Percentiles rank a stretch among this genome's conserved stretches.
These are phyloP conservation scores for Pelecanoides urinatrix DNA, from an alignment of 2,113 vertebrate genomes.

Conservation along the genomic window DNA sequence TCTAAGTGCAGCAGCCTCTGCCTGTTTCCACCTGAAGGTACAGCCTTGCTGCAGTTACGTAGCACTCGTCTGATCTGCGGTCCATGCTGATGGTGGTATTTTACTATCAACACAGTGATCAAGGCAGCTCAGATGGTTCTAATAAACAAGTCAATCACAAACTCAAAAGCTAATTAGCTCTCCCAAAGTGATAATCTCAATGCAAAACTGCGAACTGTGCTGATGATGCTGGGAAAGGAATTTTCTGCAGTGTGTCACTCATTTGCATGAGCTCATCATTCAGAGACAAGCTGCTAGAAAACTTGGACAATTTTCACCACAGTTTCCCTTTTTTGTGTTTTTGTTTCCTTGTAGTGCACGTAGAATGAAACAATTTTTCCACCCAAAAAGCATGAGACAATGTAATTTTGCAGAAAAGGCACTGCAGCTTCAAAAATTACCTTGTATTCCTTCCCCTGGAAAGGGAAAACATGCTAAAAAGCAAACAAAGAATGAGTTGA, in stretches of 20 bases:
- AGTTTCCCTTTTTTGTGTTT: background rate
- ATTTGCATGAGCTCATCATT: background rate
- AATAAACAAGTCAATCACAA: background rate
- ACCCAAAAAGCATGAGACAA: background rate
- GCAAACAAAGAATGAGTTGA: background rate
- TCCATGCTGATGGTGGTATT: background rate
- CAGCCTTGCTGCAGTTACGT: background rate
- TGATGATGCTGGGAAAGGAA: background rate
- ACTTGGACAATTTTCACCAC: background rate
- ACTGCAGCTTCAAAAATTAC: background rate
- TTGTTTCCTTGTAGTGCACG: background rate
- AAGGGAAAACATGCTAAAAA: background rate
- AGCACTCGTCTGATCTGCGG: accelerated
- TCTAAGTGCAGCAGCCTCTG: background rate
- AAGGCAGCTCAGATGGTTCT: background rate
- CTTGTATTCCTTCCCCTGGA: background rate
- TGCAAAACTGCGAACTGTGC: background rate
- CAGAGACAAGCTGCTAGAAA: background rate
- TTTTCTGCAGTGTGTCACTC: background rate
- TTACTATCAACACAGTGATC: background rate
- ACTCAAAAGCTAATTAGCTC: background rate
- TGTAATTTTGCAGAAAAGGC: background rate
- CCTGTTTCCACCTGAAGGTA: background rate
- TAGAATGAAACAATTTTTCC: background rate
- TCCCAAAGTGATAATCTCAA: background rate